phyloP scores from a whole-genome alignment of 2,113 vertebrate genomes.

The Platysternon megacephalum region DNA sequence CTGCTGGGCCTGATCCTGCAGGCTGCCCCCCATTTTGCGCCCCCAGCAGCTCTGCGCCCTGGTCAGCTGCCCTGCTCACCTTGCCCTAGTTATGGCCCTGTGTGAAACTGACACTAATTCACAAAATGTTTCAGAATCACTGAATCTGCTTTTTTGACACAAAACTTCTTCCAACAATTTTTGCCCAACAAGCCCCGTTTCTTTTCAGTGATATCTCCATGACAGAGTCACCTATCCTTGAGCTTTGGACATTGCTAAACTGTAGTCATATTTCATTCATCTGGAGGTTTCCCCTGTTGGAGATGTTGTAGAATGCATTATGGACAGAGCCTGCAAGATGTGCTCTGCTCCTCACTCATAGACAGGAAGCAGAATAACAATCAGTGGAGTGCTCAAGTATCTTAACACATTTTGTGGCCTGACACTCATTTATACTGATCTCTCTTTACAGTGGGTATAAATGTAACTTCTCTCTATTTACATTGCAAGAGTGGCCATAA shows the following conservation, averaged over 20 bases:
- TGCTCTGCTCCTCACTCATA: not conserved
- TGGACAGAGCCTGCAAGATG: not conserved
- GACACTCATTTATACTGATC: not conserved
- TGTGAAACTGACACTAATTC: too few relatives aligned
- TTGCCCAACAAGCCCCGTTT: not conserved
- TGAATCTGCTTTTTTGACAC: too few relatives aligned
- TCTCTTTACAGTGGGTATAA: not conserved
- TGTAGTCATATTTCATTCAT: constrained; percentile 38
- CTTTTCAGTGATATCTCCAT: constrained; percentile 6
- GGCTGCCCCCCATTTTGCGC: too few relatives aligned
- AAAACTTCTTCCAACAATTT: too few relatives aligned
- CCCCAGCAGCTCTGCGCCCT: too few relatives aligned
- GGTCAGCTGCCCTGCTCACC: too few relatives aligned
- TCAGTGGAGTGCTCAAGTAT: not conserved
- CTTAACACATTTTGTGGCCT: not conserved
- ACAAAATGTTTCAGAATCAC: too few relatives aligned
- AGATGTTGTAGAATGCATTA: not conserved
- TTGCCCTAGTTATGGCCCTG: too few relatives aligned
- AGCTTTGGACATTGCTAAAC: not conserved
- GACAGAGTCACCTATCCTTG: not conserved
- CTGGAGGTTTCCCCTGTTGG: not conserved
- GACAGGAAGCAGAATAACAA: constrained; percentile 8
- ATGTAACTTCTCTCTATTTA: not conserved
- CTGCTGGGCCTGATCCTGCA: too few relatives aligned
- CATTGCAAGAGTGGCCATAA: not conserved